Percentiles rank a stretch among this genome's conserved stretches.
Evolutionary conservation across 2,797 vertebrate species (phyloP).

Genomic region (Pagetopsis macropterus): DNA sequence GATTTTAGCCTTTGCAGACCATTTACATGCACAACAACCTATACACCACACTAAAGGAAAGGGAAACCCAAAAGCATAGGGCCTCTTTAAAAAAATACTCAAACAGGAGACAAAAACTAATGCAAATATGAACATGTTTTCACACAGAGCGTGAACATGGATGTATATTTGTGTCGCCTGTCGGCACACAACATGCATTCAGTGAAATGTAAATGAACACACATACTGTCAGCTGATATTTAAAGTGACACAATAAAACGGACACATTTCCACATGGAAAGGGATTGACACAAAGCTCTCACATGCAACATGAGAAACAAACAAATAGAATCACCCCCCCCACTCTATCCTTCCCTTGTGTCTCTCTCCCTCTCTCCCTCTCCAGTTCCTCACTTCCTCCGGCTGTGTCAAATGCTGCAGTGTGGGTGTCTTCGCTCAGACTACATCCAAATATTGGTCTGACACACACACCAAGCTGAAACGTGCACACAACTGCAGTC

Average conservation of each 20-base stretch:
- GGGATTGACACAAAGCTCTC: background rate
- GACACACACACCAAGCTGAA: slow-evolving; percentile 24
- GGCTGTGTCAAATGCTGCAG: slow-evolving; percentile 68
- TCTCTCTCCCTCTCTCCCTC: background rate
- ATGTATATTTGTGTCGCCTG: background rate
- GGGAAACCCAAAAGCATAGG: too few relatives aligned
- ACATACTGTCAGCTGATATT: background rate
- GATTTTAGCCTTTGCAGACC: too few relatives aligned
- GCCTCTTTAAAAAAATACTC: too few relatives aligned
- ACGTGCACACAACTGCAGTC: slow-evolving; percentile 43
- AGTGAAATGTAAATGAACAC: slow-evolving; percentile 7
- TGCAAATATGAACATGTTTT: slow-evolving; percentile 6
- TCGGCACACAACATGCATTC: background rate
- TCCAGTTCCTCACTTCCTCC: slow-evolving; percentile 32
- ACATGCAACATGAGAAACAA: background rate
- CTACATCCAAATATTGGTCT: slow-evolving; percentile 48
- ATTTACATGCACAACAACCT: too few relatives aligned
- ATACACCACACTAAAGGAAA: too few relatives aligned
- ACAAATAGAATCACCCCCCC: background rate
- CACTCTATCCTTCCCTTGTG: slow-evolving; percentile 6
- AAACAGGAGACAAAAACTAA: background rate
- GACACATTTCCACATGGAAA: slow-evolving; percentile 5
- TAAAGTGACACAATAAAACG: background rate
- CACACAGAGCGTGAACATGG: too few relatives aligned
- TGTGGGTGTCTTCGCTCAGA: slow-evolving; percentile 62